Conservation (phyloP, 2,797 vertebrate species). For the Coregonus ussuriensis region DNA sequence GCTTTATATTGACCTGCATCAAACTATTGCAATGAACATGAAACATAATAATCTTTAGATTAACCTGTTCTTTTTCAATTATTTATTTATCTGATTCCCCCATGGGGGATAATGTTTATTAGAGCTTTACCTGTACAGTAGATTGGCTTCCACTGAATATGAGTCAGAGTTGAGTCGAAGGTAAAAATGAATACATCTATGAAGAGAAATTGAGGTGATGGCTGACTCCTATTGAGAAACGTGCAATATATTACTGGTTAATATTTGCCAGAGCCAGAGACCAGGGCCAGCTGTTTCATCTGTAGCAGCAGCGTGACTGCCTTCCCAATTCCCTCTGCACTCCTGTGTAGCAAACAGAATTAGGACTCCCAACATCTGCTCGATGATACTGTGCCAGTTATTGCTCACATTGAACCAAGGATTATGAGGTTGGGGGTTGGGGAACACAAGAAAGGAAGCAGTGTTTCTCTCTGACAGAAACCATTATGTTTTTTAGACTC, state of each 20-base stretch:
- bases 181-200: background rate
- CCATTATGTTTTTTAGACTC: background rate
- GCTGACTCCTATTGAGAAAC: background rate
- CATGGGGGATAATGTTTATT: background rate
- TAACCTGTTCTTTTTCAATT: background rate
- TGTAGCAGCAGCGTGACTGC: constrained; percentile 38
- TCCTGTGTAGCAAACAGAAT: constrained; percentile 55
- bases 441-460: constrained; percentile 12
- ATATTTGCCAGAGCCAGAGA: constrained; percentile 33
- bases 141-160: background rate
- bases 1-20: background rate
- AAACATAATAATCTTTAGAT: background rate
- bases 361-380: constrained; percentile 59
- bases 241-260: constrained; percentile 23
- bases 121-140: background rate
- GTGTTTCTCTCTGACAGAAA: constrained; percentile 11
- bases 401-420: constrained; percentile 39
- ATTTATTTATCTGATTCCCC: background rate
- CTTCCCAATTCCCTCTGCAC: constrained; percentile 47
- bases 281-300: constrained; percentile 55
- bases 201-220: constrained; percentile 23
- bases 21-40: background rate
- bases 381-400: constrained; percentile 17
- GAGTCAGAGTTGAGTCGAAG: background rate
- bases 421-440: constrained; percentile 40